Percentiles rank a stretch among this genome's conserved stretches.
Conservation (phyloP, 2,888 invertebrate species). For the Macrophya alboannulata region DNA sequence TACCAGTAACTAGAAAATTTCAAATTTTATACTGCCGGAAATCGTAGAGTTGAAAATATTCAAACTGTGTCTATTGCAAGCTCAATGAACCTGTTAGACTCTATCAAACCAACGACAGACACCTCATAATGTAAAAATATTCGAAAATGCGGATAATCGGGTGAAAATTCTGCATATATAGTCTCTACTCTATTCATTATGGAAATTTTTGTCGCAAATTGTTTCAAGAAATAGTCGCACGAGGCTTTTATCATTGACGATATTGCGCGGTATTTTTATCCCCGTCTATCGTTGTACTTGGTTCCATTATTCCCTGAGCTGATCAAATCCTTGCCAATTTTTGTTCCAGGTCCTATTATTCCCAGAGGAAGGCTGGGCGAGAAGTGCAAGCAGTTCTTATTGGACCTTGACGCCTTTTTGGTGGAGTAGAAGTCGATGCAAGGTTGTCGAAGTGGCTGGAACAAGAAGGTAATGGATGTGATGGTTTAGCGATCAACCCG, state of each 20-base stretch:
- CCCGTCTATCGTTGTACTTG: neutral
- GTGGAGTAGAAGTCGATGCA: constrained; percentile 93
- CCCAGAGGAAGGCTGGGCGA: constrained; percentile 95
- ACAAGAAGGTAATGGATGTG: constrained; percentile 83
- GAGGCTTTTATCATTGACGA: neutral
- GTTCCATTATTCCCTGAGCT: neutral
- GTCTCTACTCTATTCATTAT: neutral
- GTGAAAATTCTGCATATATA: neutral
- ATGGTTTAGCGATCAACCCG: neutral
- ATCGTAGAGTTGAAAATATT: neutral
- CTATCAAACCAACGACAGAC: neutral
- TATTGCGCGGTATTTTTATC: neutral
- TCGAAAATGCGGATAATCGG: neutral
- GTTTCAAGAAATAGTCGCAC: neutral
- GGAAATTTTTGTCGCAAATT: neutral
- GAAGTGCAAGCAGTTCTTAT: constrained; percentile 92
- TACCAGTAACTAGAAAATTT: neutral
- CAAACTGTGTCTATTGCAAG: neutral
- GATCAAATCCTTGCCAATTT: constrained; percentile 52
- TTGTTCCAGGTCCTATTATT: constrained; percentile 88
- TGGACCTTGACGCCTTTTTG: constrained; percentile 94
- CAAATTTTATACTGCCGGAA: neutral
- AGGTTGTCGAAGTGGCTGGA: constrained; percentile 92
- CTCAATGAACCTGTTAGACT: neutral
- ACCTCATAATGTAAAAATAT: neutral